Base-by-base conservation (phyloP, 2,888 invertebrate genomes). In the Rhagophthalmus giganteus region DNA sequence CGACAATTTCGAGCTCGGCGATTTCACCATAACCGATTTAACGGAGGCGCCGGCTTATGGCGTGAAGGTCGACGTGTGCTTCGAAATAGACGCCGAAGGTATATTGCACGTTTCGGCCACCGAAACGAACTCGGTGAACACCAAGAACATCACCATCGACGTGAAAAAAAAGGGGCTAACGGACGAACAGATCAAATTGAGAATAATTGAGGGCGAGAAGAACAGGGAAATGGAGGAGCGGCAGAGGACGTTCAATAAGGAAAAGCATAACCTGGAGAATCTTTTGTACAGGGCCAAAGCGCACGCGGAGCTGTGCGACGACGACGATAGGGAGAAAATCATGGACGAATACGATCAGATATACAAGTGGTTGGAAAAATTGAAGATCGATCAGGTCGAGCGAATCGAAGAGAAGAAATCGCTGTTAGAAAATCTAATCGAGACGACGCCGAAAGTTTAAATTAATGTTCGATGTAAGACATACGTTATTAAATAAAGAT, bases 1-100 rank as follows among this genome's bases (percentile, higher is more conserved):
- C 6, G 42, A 44, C 16, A 62, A 62, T 37, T 40, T 54, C 6
- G 30, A 26, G 8, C 27, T 62, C 9, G 60, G 54, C 1, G 10
- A 28, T 13, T 41, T 60, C 5, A 34, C 11, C n/a, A 39, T 59
- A 8, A 39, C 12, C n/a, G 50, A 50, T 25, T 25, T 62, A 31
- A 55, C 60, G 14, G 52, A 44, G 7, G 49, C 53, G 2, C 53
- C 51, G 13, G 49, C 53, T 1, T 54, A 56, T 1, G 31, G 40
- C 2, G 56, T 56, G 15, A 5, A 6, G 9, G 47, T 54, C 9
- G 5, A 27, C 3, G 30, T 56, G 1, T 42, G 35, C 1, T 45
- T 60, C 30, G 15, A 11, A 2, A 26, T 62, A 7, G 55, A 62
- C 12, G 34, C 4, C 7, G 34, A 34, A 2, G 34, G 34, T 16